Percentiles rank a stretch among this genome's conserved stretches.
These are phyloP conservation scores for Cuculus canorus DNA, from an alignment of 2,797 vertebrate species.

Conservation along the genomic window DNA sequence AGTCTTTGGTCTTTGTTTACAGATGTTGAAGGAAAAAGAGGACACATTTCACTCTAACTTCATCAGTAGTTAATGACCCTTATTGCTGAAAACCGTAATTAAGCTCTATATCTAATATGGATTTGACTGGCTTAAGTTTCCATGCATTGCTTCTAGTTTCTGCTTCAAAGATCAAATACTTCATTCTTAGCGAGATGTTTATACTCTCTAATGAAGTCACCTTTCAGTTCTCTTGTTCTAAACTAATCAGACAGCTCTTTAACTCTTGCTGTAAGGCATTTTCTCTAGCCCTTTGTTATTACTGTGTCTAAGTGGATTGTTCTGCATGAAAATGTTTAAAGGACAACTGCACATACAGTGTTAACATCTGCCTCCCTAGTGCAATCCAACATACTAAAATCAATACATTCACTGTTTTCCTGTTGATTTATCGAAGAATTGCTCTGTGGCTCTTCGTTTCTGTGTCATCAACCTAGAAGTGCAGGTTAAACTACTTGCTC, in stretches of 20 bases:
- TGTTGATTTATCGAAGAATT: background rate
- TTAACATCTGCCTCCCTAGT: background rate
- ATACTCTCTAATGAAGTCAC: constrained; percentile 41
- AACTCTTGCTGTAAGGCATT: constrained; percentile 6
- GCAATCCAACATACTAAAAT: background rate
- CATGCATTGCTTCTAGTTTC: constrained; percentile 41
- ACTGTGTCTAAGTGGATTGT: background rate
- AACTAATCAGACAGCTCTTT: constrained; percentile 27
- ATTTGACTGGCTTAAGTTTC: constrained; percentile 40
- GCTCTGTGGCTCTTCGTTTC: background rate
- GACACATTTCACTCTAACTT: background rate
- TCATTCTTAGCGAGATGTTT: constrained; percentile 10
- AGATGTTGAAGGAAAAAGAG: background rate
- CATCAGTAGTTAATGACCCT: background rate
- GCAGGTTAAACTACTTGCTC: background rate
- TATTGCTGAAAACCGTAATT: constrained; percentile 43
- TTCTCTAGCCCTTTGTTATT: background rate
- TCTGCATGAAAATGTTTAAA: background rate
- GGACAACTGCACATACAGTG: background rate
- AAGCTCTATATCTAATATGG: constrained; percentile 18
- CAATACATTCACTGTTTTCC: background rate
- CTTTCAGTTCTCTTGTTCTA: constrained; percentile 21
- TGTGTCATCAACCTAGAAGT: background rate
- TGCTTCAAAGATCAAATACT: background rate
- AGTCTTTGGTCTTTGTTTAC: background rate